A percentile compares a stretch with the other conserved stretches of the same genome.
Evolutionary conservation across 2,888 invertebrate genomes (phyloP).

Genomic region (Polyommatus iphigenia): DNA sequence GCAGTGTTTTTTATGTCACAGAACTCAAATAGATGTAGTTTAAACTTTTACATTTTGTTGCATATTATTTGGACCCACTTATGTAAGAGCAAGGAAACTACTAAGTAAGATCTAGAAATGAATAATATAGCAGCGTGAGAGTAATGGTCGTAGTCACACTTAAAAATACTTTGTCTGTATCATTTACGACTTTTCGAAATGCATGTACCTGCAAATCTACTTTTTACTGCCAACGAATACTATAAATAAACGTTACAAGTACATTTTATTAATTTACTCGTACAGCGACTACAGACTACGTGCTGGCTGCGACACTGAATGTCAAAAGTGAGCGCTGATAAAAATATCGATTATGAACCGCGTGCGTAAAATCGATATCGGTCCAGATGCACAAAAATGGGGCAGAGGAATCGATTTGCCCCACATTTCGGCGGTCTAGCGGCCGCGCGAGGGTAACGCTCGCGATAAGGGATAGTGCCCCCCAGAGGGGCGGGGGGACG

Average conservation of each 20-base stretch:
- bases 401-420: conserved; percentile 78
- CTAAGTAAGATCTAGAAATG: conserved; percentile 45
- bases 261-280: conserved; percentile 35
- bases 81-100: not conserved
- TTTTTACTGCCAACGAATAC: conserved; percentile 30
- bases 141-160: conserved; percentile 62
- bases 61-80: not conserved
- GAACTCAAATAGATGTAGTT: not conserved
- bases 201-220: conserved; percentile 31
- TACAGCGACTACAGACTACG: not conserved
- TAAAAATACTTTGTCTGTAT: conserved; percentile 62
- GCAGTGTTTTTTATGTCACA: not conserved
- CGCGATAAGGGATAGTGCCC: conserved; percentile 81
- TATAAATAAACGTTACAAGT: conserved; percentile 28
- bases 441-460: conserved; percentile 78
- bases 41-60: not conserved
- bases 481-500: conserved; percentile 61
- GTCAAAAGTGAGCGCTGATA: conserved; percentile 24
- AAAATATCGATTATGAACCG: conserved; percentile 42
- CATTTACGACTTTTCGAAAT: conserved; percentile 47
- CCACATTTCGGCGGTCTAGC: conserved; percentile 77
- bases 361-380: conserved; percentile 69
- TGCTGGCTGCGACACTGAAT: not conserved
- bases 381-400: conserved; percentile 81
- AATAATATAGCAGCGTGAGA: conserved; percentile 60